Base-by-base conservation (phyloP, 1,140 invertebrate genomes). In the Potamilus streckersoni region DNA sequence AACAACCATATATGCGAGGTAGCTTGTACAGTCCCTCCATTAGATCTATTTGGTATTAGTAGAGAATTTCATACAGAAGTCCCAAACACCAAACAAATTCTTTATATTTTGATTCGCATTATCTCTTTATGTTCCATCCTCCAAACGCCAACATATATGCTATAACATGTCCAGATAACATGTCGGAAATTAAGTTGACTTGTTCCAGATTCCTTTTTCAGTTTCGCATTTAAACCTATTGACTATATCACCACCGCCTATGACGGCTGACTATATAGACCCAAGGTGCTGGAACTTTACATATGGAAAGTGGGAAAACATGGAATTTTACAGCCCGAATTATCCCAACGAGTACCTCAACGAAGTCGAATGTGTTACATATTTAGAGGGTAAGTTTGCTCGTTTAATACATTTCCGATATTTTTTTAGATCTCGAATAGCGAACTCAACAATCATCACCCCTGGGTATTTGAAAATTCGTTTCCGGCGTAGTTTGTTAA, bases 271-370 rank as follows among this genome's bases (percentile, higher is more conserved):
- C 31, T 57, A 74, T 15, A 77, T 83, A n/a, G 38, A 74, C 12
- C 78, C 78, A 1, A 73, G 61, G 13, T 87, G 85, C 65, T 83
- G 76, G 75, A 87, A 87, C 68, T 87, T 85, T 69, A 85, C 85
- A 5, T 70, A 79, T 56, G 84, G 84, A 14, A 83, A 87, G 73
- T 82, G 82, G 73, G 23, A 82, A 1, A 71, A 79, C 2, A 80
- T 83, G 75, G 94, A 94, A 84, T 94, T 95, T 83, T 95, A 93
- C 85, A 94, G 94, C 76, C 95, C 95, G 0, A 92, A 92, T 74
- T 95, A 94, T 89, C 94, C 94, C 2, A 82, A 87, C 31, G 90
- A 92, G 65, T 95, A 95, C 90, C 93, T 93, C 6, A 94, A 94
- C 81, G 91, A 92, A 62, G 93, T 93, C 0, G 93, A 94, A 78